Evolutionary conservation across 2,797 vertebrate genomes (phyloP), one percentile per base, ranked within the genome.

Genomic region (Sebastes oblongus): DNA sequence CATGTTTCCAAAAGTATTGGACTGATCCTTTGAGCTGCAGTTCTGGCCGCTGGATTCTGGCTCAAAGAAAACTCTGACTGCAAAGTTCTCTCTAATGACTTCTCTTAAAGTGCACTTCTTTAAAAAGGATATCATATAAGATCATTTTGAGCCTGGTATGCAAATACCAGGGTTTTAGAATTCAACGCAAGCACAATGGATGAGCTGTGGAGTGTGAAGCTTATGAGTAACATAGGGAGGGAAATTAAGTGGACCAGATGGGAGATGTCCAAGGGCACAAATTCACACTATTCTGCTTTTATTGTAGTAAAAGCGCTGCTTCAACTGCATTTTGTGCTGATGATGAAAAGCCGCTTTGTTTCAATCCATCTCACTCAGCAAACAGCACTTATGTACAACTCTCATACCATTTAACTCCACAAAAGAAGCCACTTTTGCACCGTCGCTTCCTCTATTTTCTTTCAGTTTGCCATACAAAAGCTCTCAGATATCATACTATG

Each of bases 201-300:
- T 50, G 46, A 70, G 66, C 56, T 13, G 54, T 32, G 52, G 52
- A 69, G 55, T 55, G 62, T 24, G 56, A 65, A 46, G 64, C 62
- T 72, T 65, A 60, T 56, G 64, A 71, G 65, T 27, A 80, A 58
- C 64, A 62, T 60, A 54, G 52, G 18, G 54, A 75, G 54, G 36
- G 60, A 70, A 85, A 84, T 75, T 55, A 85, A 77, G 42, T 50
- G 6, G 68, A 82, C 66, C 86, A 92, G 87, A 91, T 90, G 89
- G 88, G 67, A 62, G 67, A 88, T 88, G 85, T 90, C 77, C 66
- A 62, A 85, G 66, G 83, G 81, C 86, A 82, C 69, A 78, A 27
- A 84, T 72, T 86, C 34, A 68, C 69, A 75, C 60, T 64, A 30
- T 66, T 80, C 72, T 78, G 72, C 80, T 87, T 86, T 84, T 73